Conservation (phyloP, 2,888 invertebrate genomes). For the Drosophila robusta region DNA sequence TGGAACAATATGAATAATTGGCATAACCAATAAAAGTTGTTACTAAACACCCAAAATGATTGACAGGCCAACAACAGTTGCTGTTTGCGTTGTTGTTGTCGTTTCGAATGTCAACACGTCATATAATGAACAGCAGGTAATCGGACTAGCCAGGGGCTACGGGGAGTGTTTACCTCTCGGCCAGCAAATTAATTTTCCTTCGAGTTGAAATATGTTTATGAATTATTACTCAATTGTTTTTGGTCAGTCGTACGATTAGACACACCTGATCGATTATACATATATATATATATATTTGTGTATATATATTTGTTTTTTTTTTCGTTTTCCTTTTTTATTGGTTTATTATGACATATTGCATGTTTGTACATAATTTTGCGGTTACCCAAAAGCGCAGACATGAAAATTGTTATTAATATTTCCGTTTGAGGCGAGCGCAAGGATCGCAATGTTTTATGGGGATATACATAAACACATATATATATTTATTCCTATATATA, state of each 20-base stretch:
- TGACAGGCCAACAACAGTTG: slow-evolving; percentile 57
- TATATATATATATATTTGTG: slow-evolving; percentile 7
- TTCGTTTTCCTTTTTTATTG: slow-evolving; percentile 1
- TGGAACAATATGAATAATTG: slow-evolving; percentile 79
- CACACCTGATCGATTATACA: slow-evolving; percentile 75
- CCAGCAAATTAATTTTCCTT: slow-evolving; percentile 73
- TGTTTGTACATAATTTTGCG: slow-evolving; percentile 75
- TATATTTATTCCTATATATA: background rate
- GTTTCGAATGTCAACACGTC: slow-evolving; percentile 75
- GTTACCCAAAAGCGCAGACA: slow-evolving; percentile 50
- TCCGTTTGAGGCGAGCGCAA: slow-evolving; percentile 32
- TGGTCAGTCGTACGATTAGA: slow-evolving; percentile 22
- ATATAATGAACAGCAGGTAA: slow-evolving; percentile 61
- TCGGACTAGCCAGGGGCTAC: background rate
- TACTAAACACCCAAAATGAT: slow-evolving; percentile 69
- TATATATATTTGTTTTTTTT: background rate
- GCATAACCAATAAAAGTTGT: slow-evolving; percentile 65
- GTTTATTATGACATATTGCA: slow-evolving; percentile 75
- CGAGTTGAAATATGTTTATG: slow-evolving; percentile 77
- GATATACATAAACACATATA: background rate
- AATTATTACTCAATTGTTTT: slow-evolving; percentile 78
- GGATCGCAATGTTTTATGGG: slow-evolving; percentile 20
- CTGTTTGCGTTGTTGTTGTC: slow-evolving; percentile 49
- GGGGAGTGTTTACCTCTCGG: slow-evolving; percentile 34
- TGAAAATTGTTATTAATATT: slow-evolving; percentile 60